A percentile compares a stretch with the other conserved stretches of the same genome.
These are phyloP conservation scores for Dendroctonus valens DNA, from an alignment of 1,140 invertebrate genomes.

Conservation along the genomic window DNA sequence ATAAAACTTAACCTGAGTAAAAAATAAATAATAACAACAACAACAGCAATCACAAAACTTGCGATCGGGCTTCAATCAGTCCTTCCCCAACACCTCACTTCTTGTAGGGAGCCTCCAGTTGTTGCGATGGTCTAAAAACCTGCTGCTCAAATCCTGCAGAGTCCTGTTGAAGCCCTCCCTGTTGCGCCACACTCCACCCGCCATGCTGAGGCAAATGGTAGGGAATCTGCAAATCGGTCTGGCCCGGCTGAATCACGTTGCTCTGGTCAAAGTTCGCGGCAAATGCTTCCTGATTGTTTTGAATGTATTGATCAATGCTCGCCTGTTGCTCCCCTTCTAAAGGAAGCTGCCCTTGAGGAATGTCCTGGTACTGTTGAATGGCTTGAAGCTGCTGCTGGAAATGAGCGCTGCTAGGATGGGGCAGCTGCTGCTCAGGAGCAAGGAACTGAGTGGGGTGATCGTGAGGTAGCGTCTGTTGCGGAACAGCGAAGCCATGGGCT, in stretches of 20 bases:
- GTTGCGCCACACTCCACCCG: slow-evolving; percentile 18
- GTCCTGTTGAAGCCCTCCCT: slow-evolving; percentile 12
- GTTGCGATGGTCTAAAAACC: slow-evolving; percentile 36
- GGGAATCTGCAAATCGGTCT: slow-evolving; percentile 42
- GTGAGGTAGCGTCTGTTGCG: slow-evolving; percentile 13
- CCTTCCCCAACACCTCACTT: slow-evolving; percentile 9
- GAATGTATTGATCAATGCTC: not conserved
- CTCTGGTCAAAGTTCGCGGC: slow-evolving; percentile 10
- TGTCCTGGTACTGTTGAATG: slow-evolving; percentile 31
- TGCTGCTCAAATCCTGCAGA: slow-evolving; percentile 16
- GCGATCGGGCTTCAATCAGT: no score
- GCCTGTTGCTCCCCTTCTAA: slow-evolving; percentile 19
- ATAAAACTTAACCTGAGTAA: not conserved
- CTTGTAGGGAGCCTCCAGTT: slow-evolving; percentile 39
- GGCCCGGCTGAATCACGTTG: slow-evolving; percentile 40
- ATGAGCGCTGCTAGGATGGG: slow-evolving; percentile 7
- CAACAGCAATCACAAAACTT: not conserved
- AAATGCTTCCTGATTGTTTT: not conserved
- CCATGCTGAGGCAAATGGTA: slow-evolving; percentile 42
- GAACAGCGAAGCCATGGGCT: slow-evolving; percentile 7
- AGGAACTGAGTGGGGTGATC: slow-evolving; percentile 4
- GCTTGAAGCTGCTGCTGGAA: slow-evolving; percentile 22
- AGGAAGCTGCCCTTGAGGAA: slow-evolving; percentile 30
- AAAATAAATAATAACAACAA: not conserved
- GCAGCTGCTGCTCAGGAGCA: slow-evolving; percentile 13